Evolutionary conservation across 2,797 vertebrate species (phyloP), one percentile per base, ranked within the genome.

Genomic region (Platalea minor): DNA sequence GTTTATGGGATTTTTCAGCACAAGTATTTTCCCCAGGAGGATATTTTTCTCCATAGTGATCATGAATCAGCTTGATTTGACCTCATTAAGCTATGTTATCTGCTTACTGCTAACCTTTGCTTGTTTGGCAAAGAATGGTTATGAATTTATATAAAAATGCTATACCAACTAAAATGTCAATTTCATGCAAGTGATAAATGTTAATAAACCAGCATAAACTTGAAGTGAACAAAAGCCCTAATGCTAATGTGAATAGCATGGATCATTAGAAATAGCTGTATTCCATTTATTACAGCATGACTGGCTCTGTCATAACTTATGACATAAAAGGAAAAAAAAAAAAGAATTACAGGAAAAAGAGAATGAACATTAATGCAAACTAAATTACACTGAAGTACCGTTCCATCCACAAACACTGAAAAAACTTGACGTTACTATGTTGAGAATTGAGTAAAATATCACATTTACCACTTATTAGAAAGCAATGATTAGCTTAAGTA

Each of bases 1-100:
- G 98, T 99, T 98, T 99, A 98, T 98, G 98, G 98, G 97, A 98
- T 98, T 98, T 98, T 97, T 97, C 97, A 98, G 97, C 93, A 96
- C 97, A 97, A 98, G 98, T 97, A 98, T 98, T 98, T 98, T 97
- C 98, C 98, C 98, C 98, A 92, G 96, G 98, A 98, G 98, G 93
- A 96, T 98, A 96, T 97, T 96, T 95, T 98, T 97, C 97, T 98
- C 96, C 89, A 91, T 72, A 97, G 97, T 93, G 96, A 98, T 98
- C 97, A 97, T 97, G 97, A 98, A 98, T 98, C 97, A 98, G 98
- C 97, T 97, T 96, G 96, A 98, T 97, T 94, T 97, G 97, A 98
- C 95, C 97, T 97, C 97, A 98, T 98, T 98, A 97, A 97, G 96
- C 96, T 96, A 83, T 94, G 95, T 93, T 97, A 95, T 97, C 96